Evolutionary conservation across 2,113 vertebrate genomes (phyloP).

Genomic region (Chaetorhynchus papuensis): DNA sequence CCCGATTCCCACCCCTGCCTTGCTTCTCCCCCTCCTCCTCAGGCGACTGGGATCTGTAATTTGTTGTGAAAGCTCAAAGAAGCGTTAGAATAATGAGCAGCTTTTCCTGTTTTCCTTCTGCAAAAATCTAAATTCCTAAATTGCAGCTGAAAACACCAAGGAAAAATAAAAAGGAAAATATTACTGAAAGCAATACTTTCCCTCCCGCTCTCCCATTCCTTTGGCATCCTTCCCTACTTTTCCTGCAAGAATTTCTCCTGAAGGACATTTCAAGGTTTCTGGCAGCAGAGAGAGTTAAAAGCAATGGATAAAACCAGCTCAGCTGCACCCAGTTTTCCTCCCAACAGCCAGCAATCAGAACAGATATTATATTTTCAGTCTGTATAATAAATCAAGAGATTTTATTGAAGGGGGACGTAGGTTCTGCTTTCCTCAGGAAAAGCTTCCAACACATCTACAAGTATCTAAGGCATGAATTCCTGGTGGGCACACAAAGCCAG

Average conservation of each 20-base stretch:
- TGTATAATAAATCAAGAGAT: not conserved
- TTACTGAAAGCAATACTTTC: not conserved
- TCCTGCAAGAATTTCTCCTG: not conserved
- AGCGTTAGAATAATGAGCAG: not conserved
- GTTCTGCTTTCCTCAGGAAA: not conserved
- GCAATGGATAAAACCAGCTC: not conserved
- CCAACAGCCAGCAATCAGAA: not conserved
- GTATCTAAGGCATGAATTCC: not conserved
- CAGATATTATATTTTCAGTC: not conserved
- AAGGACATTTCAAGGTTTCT: slow-evolving; percentile 45
- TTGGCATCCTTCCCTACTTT: not conserved
- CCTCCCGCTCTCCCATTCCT: not conserved
- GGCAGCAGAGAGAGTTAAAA: not conserved
- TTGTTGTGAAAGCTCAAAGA: not conserved
- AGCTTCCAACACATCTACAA: not conserved
- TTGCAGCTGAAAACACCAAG: not conserved
- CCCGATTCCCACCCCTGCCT: not conserved
- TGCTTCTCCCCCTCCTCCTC: not conserved
- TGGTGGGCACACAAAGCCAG: not conserved
- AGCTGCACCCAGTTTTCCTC: not conserved
- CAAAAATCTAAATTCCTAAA: not conserved
- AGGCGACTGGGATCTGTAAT: not conserved
- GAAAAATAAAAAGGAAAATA: not conserved
- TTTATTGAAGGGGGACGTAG: not conserved
- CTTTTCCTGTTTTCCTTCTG: not conserved